Percentiles rank a stretch among this genome's conserved stretches.
phyloP scores from a whole-genome alignment of 2,888 invertebrate genomes.

The Odontomyia ornata region DNA sequence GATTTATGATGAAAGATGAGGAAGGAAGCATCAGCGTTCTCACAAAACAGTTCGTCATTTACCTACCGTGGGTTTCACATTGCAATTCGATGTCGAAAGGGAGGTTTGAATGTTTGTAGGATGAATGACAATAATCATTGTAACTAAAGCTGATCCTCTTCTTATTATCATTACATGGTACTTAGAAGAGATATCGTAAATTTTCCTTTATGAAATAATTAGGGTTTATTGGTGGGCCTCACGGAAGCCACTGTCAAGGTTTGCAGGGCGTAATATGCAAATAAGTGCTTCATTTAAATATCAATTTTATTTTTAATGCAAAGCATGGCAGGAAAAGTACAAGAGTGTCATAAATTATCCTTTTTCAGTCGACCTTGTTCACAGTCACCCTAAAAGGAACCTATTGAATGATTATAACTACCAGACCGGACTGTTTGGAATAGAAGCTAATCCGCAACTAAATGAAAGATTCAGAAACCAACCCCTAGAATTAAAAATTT shows the following conservation, averaged over 20 bases:
- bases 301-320: neutral
- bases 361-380: neutral
- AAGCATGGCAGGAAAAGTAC: neutral
- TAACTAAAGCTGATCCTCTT: constrained; percentile 22
- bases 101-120: neutral
- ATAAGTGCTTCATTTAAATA: constrained; percentile 29
- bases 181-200: constrained; percentile 22
- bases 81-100: neutral
- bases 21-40: neutral
- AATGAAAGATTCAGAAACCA: neutral
- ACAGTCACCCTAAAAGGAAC: neutral
- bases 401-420: too few species aligned
- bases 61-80: neutral
- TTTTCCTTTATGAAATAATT: constrained; percentile 32
- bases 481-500: neutral
- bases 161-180: constrained; percentile 40
- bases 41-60: constrained; percentile 1
- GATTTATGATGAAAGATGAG: constrained; percentile 51
- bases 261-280: constrained; percentile 29
- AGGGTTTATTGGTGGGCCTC: constrained; percentile 16
- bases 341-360: constrained; percentile 18
- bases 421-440: neutral
- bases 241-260: neutral
- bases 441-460: neutral
- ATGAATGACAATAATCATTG: constrained; percentile 16